Base-by-base conservation (phyloP, 2,888 invertebrate species). In the Enchytraeus crypticus region DNA sequence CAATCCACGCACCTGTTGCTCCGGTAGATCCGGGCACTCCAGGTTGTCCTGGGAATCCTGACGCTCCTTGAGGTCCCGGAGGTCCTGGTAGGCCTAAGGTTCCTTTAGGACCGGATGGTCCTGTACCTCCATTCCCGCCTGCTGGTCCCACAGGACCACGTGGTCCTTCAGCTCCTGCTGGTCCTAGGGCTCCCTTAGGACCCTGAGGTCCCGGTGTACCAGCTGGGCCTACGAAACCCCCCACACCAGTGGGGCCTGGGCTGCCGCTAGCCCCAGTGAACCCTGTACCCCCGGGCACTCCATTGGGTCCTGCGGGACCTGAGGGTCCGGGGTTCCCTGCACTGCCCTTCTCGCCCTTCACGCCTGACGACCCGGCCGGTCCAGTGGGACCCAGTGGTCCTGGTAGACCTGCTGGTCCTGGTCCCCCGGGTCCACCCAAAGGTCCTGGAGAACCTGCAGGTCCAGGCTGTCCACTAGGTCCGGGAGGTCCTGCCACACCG, bases 361-460 rank as follows among this genome's bases (percentile, higher is more conserved):
- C 38, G 8, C 65, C 65, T 2, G 53, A 14, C 29, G 59, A 46
- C 1, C 66, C 67, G 14, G 57, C 46, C 30, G 62, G 45, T 45
- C 64, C 66, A 21, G 53, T 26, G 32, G 47, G 46, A 30, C 66
- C 66, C 38, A 57, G 23, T 26, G 51, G 38, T 18, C 66, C 66
- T 18, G 46, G 45, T 21, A 47, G 55, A 14, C 64, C 64, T 27
- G 60, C 47, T 23, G 53, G n/a, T 18, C 65, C 65, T 47, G 57
- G 18, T 18, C 21, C 32, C 32, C 69, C 69, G 21, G 53, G 43
- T 21, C 47, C 45, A 5, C 70, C 71, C 5, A 65, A 67, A 4
- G 66, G 63, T 32, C 72, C 73, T 29, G 86, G 84, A 3, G 89
- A 87, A 34, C 93, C 93, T 26, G 38, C 27, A 18, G 51, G 32